Conservation (phyloP, 2,797 vertebrate genomes). For the Phaenicophaeus curvirostris region DNA sequence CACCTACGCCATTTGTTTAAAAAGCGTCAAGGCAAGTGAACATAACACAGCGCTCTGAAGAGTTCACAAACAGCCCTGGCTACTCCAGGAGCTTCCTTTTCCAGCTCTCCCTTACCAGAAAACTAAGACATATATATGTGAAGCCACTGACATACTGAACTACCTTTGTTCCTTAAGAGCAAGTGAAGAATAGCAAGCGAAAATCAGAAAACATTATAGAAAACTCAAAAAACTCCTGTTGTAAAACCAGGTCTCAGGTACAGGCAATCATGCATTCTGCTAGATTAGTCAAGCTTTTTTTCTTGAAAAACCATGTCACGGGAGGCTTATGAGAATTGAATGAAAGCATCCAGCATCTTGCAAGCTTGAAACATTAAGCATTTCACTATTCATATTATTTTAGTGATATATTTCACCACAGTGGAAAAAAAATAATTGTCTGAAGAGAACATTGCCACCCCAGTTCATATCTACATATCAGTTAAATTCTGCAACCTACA, state of each 20-base stretch:
- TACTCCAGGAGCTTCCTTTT: neutral
- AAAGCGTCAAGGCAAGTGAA: neutral
- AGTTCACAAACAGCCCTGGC: neutral
- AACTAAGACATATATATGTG: fast-evolving
- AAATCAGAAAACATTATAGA: neutral
- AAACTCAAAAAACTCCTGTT: neutral
- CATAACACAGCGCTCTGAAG: fast-evolving
- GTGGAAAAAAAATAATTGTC: neutral
- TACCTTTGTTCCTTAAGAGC: neutral
- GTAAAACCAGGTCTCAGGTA: neutral
- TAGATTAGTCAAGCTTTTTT: neutral
- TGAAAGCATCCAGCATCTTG: neutral
- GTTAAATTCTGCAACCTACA: neutral
- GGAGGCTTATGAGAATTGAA: neutral
- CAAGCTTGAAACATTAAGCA: neutral
- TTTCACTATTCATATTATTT: neutral
- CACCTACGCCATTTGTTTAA: neutral
- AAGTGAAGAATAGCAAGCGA: neutral
- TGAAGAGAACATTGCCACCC: neutral
- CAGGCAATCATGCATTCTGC: neutral
- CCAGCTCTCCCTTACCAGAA: neutral
- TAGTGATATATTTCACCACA: neutral
- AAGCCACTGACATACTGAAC: neutral
- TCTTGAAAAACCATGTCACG: neutral
- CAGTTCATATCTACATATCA: neutral